Evolutionary conservation across 2,888 invertebrate genomes (phyloP), one percentile per base, ranked within the genome.

Genomic region (Scaptomyza polygonia): DNA sequence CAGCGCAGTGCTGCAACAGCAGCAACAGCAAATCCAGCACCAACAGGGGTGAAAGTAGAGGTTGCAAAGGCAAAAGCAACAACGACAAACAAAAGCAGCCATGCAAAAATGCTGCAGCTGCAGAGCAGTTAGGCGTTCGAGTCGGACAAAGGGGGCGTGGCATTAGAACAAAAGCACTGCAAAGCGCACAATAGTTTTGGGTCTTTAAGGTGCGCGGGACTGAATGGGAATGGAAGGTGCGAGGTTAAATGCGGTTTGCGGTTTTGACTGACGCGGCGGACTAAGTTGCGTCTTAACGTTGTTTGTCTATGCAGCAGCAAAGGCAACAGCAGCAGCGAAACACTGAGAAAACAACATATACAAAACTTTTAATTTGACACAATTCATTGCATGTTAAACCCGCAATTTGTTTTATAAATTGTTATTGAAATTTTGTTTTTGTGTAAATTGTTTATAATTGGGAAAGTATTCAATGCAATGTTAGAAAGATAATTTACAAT

Each of bases 241-340:
- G 29, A 58, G 55, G 44, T 72, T 73, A 87, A 85, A 81, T 81
- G 75, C 63, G 79, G 82, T 69, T 80, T 86, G 87, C 62, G 80
- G 77, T 56, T 74, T 43, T 58, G 45, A 73, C 67, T 79, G 81
- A 83, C 67, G 71, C 68, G 25, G 47, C 66, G 71, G 61, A 77
- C 87, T 80, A 74, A 77, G 68, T 55, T 57, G 47, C 61, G 66
- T 84, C 87, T 81, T 80, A 80, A 65, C 67, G 54, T 57, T 62
- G 44, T 65, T 64, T 79, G 58, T 56, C 77, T 72, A 9, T 61
- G 54, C 40, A 63, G n/a, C 61, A 44, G n/a, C 61, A 44, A 7
- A 34, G 29, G 55, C 58, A 61, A 2, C 12, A 21, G 18, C 47
- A 45, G 21, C 34, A 21, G 25, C 82, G 56, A 39, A 59, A 56